phyloP scores from a whole-genome alignment of 2,113 vertebrate genomes.

The Canis aureus region DNA sequence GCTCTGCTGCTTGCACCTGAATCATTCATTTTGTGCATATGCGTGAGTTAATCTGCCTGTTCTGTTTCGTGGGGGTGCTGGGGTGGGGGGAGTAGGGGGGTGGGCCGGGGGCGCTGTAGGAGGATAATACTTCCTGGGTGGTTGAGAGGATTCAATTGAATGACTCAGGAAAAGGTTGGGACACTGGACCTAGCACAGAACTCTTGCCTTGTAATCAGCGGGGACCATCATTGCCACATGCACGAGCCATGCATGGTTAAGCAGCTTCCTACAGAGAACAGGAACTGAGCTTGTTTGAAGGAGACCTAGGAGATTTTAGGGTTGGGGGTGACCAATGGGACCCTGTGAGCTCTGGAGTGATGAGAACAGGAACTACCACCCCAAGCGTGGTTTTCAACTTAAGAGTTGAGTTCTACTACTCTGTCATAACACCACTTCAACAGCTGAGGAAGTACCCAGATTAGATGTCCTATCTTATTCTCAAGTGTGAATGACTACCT shows the following conservation, averaged over 20 bases:
- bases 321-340: background rate
- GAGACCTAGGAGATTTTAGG: background rate
- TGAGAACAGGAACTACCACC: background rate
- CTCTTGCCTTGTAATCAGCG: background rate
- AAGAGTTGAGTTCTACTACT: background rate
- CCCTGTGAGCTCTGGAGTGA: background rate
- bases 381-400: background rate
- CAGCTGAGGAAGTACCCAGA: background rate
- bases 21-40: background rate
- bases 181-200: background rate
- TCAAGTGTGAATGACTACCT: constrained; percentile 11
- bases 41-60: background rate
- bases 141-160: background rate
- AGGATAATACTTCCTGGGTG: background rate
- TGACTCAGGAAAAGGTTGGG: background rate
- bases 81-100: too few relatives aligned
- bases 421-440: background rate
- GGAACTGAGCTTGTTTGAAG: background rate
- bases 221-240: background rate
- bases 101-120: too few relatives aligned
- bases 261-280: background rate
- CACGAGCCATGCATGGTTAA: background rate
- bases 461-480: background rate
- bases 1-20: background rate
- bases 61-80: background rate